These are phyloP conservation scores for Mareca strepera DNA, from an alignment of 2,797 vertebrate genomes.

Conservation along the genomic window DNA sequence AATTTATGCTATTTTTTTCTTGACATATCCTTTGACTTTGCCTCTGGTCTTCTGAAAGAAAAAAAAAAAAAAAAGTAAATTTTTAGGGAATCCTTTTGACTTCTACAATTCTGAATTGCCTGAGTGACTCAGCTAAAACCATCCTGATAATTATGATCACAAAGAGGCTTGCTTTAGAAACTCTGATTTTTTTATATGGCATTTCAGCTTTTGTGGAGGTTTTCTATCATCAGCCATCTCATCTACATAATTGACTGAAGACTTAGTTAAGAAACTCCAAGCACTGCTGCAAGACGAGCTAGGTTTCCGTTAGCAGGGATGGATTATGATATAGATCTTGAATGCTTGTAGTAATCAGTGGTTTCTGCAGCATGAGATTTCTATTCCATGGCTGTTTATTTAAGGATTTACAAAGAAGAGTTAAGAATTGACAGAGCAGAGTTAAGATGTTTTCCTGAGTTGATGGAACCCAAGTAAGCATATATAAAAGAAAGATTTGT, in stretches of 20 bases:
- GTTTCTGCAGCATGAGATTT: not conserved
- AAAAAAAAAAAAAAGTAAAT: not conserved
- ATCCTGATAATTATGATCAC: not conserved
- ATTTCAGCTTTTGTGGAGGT: not conserved
- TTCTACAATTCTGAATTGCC: not conserved
- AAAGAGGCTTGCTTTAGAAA: not conserved
- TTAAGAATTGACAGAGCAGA: not conserved
- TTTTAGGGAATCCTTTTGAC: constrained; percentile 1
- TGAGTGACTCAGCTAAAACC: not conserved
- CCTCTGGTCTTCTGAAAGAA: not conserved
- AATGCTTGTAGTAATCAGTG: not conserved
- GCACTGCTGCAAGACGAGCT: not conserved
- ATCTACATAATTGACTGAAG: not conserved
- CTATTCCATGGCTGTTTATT: not conserved
- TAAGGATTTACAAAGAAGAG: not conserved
- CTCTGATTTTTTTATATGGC: not conserved
- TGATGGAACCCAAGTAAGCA: not conserved
- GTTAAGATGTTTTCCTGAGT: not conserved
- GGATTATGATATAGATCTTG: not conserved
- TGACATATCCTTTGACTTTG: not conserved
- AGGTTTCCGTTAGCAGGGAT: not conserved
- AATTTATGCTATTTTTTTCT: not conserved
- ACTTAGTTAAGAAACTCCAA: not conserved
- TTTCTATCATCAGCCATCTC: not conserved
- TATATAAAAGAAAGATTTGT: not conserved